phyloP scores from a whole-genome alignment of 2,113 vertebrate genomes.

The Grallaria varia region DNA sequence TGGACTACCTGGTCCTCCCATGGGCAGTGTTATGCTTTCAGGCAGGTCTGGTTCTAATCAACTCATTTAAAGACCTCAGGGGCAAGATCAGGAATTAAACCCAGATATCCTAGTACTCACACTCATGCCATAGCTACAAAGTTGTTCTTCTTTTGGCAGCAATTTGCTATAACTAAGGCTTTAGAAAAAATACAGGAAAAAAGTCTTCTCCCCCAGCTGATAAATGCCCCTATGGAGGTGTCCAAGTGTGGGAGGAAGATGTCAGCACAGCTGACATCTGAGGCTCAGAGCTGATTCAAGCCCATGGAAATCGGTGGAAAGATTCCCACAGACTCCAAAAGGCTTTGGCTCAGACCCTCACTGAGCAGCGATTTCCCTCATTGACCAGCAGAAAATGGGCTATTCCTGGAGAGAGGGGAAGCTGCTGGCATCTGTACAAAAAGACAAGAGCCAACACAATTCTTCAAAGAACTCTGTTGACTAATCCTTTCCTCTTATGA shows the following conservation, averaged over 20 bases:
- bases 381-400: conserved; percentile 26
- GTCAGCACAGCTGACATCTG: neutral
- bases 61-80: neutral
- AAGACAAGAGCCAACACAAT: conserved; percentile 32
- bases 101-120: neutral
- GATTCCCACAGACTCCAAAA: conserved; percentile 37
- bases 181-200: neutral
- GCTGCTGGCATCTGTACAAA: conserved; percentile 51
- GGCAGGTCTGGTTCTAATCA: neutral
- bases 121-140: neutral
- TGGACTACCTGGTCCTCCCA: neutral
- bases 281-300: neutral
- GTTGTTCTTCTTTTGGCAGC: neutral
- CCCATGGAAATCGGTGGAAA: neutral
- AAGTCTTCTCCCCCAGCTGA: neutral
- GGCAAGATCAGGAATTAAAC: neutral
- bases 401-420: conserved; percentile 23
- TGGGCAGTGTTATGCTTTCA: neutral
- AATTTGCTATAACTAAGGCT: neutral
- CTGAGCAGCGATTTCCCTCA: conserved; percentile 22
- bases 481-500: conserved; percentile 51
- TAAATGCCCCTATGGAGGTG: neutral
- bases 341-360: conserved; percentile 28
- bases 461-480: conserved; percentile 31
- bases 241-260: neutral